A percentile compares a stretch with the other conserved stretches of the same genome.
These are phyloP conservation scores for Elachura formosa DNA, from an alignment of 2,113 vertebrate species.

Conservation along the genomic window DNA sequence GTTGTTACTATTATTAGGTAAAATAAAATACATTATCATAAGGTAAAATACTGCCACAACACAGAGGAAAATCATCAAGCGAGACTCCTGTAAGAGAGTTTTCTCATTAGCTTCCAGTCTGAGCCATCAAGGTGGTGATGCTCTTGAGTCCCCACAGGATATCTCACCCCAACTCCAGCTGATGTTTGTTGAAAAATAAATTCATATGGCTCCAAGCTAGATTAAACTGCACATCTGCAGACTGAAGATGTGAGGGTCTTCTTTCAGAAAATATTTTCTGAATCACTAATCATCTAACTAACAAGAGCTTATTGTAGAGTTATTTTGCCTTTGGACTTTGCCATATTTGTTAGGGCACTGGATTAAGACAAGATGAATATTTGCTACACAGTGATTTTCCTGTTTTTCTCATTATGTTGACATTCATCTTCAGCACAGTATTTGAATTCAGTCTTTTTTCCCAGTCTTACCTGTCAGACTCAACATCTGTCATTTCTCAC, in stretches of 20 bases:
- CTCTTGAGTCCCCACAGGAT: background rate
- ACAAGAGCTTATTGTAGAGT: background rate
- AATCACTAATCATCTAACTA: background rate
- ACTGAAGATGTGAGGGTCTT: background rate
- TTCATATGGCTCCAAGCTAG: background rate
- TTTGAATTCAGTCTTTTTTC: background rate
- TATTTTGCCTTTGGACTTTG: background rate
- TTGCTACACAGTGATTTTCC: background rate
- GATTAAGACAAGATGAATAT: background rate
- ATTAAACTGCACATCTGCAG: background rate
- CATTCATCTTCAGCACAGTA: background rate
- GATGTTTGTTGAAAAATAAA: background rate
- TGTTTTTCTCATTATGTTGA: background rate
- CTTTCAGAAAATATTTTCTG: background rate
- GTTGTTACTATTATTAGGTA: background rate
- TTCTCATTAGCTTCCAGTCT: background rate
- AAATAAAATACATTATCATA: background rate
- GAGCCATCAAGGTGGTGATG: accelerated
- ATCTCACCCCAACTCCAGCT: background rate
- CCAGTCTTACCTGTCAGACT: background rate
- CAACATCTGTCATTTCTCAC: background rate
- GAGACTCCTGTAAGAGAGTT: background rate
- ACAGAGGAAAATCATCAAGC: background rate
- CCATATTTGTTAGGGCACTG: background rate
- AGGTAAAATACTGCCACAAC: background rate